Conservation (phyloP, 2,797 vertebrate genomes). For the Trichosurus vulpecula region DNA sequence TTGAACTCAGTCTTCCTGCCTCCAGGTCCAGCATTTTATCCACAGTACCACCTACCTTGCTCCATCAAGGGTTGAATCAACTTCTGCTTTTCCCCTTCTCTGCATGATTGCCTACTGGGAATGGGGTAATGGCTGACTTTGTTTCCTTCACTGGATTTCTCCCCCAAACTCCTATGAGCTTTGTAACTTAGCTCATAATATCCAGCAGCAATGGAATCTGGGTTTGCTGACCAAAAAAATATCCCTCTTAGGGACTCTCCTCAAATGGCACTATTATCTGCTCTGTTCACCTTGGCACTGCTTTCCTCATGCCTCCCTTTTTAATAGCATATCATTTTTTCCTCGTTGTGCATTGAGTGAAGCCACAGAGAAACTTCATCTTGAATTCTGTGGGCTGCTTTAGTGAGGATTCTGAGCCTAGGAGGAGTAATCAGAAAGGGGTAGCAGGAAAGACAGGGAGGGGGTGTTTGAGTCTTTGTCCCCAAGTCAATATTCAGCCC, state of each 20-base stretch:
- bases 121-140: background rate
- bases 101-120: background rate
- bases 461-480: slow-evolving; percentile 18
- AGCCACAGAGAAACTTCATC: slow-evolving; percentile 40
- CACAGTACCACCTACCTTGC: no score
- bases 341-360: background rate
- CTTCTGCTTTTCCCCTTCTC: background rate
- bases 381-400: background rate
- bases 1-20: background rate
- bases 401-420: background rate
- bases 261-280: background rate
- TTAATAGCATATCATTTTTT: background rate
- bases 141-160: background rate
- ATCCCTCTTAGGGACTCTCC: background rate
- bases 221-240: background rate
- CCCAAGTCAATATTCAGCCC: slow-evolving; percentile 25
- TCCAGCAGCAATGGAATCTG: background rate
- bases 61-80: background rate
- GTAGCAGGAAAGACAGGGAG: background rate
- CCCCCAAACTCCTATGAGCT: background rate
- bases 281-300: slow-evolving; percentile 8
- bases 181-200: background rate
- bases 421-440: background rate
- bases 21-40: background rate
- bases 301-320: background rate